Conservation (phyloP, 2,113 vertebrate species). For the Microtus pennsylvanicus region DNA sequence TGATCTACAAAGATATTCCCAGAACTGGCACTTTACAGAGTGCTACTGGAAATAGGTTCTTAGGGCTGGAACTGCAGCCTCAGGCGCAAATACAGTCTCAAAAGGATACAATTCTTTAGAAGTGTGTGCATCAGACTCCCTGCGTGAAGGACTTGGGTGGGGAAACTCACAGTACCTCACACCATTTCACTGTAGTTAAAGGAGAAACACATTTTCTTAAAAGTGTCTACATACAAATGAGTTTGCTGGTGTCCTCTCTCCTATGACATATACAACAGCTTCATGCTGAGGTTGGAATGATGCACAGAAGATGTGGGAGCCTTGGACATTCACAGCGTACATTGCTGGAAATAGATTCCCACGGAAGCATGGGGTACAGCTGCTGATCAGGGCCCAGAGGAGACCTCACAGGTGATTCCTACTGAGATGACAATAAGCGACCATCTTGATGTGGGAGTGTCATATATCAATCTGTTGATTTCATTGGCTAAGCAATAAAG, state of each 20-base stretch:
- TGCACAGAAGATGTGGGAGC: not conserved
- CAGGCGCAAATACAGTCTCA: not conserved
- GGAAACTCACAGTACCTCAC: not conserved
- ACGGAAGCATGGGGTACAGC: not conserved
- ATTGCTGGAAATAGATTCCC: conserved; percentile 39
- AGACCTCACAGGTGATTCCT: not conserved
- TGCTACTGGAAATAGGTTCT: not conserved
- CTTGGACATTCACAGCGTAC: not conserved
- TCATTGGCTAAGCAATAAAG: too few species aligned
- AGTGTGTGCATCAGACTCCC: rapidly evolving
- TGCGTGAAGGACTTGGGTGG: not conserved
- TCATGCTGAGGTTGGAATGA: not conserved
- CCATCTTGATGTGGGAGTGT: too few species aligned
- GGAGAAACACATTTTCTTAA: not conserved
- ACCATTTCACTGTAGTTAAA: not conserved
- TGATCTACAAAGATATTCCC: not conserved
- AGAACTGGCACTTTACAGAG: not conserved
- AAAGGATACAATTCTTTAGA: not conserved
- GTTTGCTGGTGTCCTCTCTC: not conserved
- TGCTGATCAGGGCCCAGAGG: not conserved
- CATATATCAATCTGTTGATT: too few species aligned
- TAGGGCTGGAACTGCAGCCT: not conserved
- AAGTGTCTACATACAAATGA: not conserved
- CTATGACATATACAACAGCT: not conserved
- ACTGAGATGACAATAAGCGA: not conserved